Conservation (phyloP, 2,888 invertebrate species). For the Rotaria sp. region DNA sequence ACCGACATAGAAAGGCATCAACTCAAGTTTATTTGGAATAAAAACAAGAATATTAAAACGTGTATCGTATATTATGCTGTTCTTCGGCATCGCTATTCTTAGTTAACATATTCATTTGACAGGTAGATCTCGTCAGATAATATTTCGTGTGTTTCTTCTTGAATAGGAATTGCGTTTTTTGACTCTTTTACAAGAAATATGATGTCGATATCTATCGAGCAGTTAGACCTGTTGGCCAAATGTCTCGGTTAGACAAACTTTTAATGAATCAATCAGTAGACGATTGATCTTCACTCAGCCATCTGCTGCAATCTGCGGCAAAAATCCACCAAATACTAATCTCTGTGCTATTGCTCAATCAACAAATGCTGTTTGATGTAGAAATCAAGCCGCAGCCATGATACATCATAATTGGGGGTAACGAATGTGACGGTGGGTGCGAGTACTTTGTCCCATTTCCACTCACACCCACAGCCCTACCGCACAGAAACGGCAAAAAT, state of each 20-base stretch:
- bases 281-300: neutral
- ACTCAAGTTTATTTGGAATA: too few species aligned
- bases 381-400: neutral
- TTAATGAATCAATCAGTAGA: neutral
- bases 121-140: neutral
- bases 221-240: neutral
- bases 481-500: too few species aligned
- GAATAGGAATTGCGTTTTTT: neutral
- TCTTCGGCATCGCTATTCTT: neutral
- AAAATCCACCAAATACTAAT: neutral
- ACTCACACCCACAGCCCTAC: too few species aligned
- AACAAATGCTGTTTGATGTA: neutral
- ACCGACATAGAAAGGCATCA: too few species aligned
- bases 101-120: neutral
- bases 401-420: neutral
- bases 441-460: too few species aligned
- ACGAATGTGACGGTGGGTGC: too few species aligned
- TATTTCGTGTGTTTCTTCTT: neutral
- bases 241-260: neutral
- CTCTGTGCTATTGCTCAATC: neutral
- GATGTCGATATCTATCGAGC: neutral
- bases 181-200: too few species aligned
- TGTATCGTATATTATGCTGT: too few species aligned
- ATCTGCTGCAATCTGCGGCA: neutral
- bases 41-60: too few species aligned